Evolutionary conservation across 2,888 invertebrate genomes (phyloP), one percentile per base, ranked within the genome.

Genomic region (Tiliacea citrago): DNA sequence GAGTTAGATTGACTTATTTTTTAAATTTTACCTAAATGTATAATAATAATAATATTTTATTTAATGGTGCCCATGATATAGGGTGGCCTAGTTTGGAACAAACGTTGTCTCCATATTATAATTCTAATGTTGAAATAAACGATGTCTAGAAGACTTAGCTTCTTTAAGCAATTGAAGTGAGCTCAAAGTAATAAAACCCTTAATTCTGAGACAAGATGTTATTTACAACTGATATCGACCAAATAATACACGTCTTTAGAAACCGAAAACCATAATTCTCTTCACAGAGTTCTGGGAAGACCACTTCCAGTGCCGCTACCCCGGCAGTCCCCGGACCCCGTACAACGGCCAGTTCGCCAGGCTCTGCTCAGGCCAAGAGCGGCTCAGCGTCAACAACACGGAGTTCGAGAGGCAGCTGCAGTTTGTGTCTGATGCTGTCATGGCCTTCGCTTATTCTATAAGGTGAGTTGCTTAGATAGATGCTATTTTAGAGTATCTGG

Each of bases 391-490:
- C 62, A 97, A 98, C 75, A 98, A 98, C 90, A 98, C 98, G 0
- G 98, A 98, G 88, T 98, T 99, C 88, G 99, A 99, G 93, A 98
- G 98, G 86, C 99, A 99, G 93, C 96, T 99, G 85, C 99, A 99
- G 95, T 99, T 99, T 94, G 99, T 99, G 49, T 99, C 99, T 51
- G 99, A 99, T 92, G 99, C 99, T 35, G 99, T 99, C 0, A 97
- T 99, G 98, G 98, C 99, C 1, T 99, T 99, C 94, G 99, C 99
- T 0, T 98, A 98, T 90, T 99, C 99, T 61, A 97, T 98, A 87
- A 97, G 97, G 98, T 98, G 94, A 97, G 84, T 68, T 18, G 21
- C 4, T 35, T 55, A 6, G 24, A 12, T 42, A 45, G 3, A 29
- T 45, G 35, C 24, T 29, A 53, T 53, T 53, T 18, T 29, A 18